These are phyloP conservation scores for Drosophila vallismaia DNA, from an alignment of 2,888 invertebrate species.

Conservation along the genomic window DNA sequence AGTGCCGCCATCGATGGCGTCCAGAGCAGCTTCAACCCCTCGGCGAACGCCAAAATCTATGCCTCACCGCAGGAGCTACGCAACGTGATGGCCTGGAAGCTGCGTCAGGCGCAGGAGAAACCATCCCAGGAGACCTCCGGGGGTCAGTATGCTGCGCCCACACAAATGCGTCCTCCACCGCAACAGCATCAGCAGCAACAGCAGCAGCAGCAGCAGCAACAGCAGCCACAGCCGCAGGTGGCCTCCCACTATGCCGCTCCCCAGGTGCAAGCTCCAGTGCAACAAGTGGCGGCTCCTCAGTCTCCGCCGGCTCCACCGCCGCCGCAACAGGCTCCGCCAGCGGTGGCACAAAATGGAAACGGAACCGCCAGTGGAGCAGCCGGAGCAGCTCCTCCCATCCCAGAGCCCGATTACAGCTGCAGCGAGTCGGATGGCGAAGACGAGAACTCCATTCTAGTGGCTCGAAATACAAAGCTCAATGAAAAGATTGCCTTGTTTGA, in stretches of 20 bases:
- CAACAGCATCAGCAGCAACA: slow-evolving; percentile 11
- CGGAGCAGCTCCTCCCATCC: slow-evolving; percentile 89
- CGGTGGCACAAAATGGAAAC: slow-evolving; percentile 47
- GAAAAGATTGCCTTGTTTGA: slow-evolving; percentile 85
- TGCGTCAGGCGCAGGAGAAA: slow-evolving; percentile 81
- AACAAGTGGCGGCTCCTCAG: slow-evolving; percentile 71
- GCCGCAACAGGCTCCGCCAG: slow-evolving; percentile 81
- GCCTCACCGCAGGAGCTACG: slow-evolving; percentile 94
- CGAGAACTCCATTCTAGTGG: slow-evolving; percentile 84
- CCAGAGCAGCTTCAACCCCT: slow-evolving; percentile 95
- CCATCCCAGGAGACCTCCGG: slow-evolving; percentile 47
- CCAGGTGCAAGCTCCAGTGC: slow-evolving; percentile 60
- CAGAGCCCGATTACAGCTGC: slow-evolving; percentile 95
- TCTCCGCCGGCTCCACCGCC: slow-evolving; percentile 81
- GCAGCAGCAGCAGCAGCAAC: background rate
- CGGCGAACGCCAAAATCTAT: slow-evolving; percentile 93
- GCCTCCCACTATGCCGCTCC: slow-evolving; percentile 38
- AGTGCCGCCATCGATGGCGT: slow-evolving; percentile 84
- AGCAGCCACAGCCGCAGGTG: slow-evolving; percentile 42
- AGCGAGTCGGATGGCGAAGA: slow-evolving; percentile 92
- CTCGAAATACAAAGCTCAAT: slow-evolving; percentile 85
- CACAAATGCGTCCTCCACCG: slow-evolving; percentile 65
- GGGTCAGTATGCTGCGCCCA: slow-evolving; percentile 85
- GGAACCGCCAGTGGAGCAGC: slow-evolving; percentile 36
- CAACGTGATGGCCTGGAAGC: slow-evolving; percentile 86